These are phyloP conservation scores for Henricia sp. DNA, from an alignment of 53 echinoderm and acorn worm genomes.

Conservation along the genomic window DNA sequence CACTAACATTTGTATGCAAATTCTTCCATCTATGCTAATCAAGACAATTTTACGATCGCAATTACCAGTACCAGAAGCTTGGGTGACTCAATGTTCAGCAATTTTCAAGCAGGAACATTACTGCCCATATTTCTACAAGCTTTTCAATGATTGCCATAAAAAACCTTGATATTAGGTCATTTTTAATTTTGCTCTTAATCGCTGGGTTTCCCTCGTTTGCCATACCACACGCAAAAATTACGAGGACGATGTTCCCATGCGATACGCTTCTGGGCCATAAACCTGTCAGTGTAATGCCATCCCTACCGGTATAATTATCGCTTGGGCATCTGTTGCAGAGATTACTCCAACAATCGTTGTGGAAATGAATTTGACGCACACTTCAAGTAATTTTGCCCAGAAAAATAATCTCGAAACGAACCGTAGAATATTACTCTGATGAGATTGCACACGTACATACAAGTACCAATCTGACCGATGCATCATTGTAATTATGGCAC, in stretches of 20 bases:
- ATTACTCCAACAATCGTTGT: neutral
- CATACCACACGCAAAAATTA: conserved; percentile 17
- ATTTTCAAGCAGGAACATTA: neutral
- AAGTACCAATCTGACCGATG: neutral
- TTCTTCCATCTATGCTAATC: too few relatives aligned
- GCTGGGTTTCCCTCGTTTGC: neutral
- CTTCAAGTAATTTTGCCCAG: neutral
- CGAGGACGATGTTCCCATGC: neutral
- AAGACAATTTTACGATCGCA: neutral
- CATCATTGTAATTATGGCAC: neutral
- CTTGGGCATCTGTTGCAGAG: conserved; percentile 29
- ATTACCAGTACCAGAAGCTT: neutral
- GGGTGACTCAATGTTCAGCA: conserved; percentile 1
- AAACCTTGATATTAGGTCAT: neutral
- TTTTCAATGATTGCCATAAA: neutral
- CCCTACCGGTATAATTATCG: neutral
- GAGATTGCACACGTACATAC: neutral
- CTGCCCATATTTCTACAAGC: conserved; percentile 2
- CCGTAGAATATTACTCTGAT: conserved; percentile 15
- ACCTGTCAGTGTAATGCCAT: conserved; percentile 47
- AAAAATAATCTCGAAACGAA: conserved; percentile 23
- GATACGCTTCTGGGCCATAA: conserved; percentile 21
- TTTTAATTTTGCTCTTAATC: conserved; percentile 49
- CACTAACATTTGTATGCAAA: too few relatives aligned
- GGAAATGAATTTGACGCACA: conserved; percentile 13